Evolutionary conservation across 2,888 invertebrate genomes (phyloP).

Genomic region (Sclerodermus sp.): DNA sequence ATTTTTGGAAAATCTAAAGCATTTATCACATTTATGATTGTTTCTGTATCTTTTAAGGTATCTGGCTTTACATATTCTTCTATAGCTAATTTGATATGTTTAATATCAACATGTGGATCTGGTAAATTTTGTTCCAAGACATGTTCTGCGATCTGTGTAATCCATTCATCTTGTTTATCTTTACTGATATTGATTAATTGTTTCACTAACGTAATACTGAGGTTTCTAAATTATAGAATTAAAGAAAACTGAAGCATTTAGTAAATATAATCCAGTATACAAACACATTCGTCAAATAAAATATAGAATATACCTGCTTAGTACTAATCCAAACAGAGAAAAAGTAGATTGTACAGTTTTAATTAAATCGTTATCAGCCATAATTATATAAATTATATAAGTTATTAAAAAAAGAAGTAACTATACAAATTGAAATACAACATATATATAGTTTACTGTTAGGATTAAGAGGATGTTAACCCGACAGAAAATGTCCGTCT

Average conservation of each 20-base stretch:
- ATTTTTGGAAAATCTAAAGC: constrained; percentile 82
- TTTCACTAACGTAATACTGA: constrained; percentile 72
- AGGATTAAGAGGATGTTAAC: too few relatives aligned
- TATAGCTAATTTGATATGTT: constrained; percentile 74
- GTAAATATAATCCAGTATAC: neutral
- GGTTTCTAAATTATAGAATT: constrained; percentile 62
- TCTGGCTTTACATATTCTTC: constrained; percentile 59
- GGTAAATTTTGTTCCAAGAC: constrained; percentile 76
- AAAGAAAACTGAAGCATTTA: neutral
- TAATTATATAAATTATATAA: too few relatives aligned
- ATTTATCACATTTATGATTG: constrained; percentile 76
- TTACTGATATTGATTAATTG: constrained; percentile 66
- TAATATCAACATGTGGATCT: constrained; percentile 72
- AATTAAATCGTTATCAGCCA: constrained; percentile 59
- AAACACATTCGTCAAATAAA: constrained; percentile 9
- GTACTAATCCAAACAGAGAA: constrained; percentile 74
- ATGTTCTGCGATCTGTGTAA: constrained; percentile 77
- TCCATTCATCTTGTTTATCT: constrained; percentile 67
- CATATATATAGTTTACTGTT: too few relatives aligned
- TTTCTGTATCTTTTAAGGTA: constrained; percentile 68
- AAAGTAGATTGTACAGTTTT: constrained; percentile 69
- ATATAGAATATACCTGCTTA: constrained; percentile 61
- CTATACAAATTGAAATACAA: too few relatives aligned
- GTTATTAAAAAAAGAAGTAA: too few relatives aligned
- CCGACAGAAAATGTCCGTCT: too few relatives aligned